Conservation (phyloP, 2,888 invertebrate genomes). For the Anoncus sp. region DNA sequence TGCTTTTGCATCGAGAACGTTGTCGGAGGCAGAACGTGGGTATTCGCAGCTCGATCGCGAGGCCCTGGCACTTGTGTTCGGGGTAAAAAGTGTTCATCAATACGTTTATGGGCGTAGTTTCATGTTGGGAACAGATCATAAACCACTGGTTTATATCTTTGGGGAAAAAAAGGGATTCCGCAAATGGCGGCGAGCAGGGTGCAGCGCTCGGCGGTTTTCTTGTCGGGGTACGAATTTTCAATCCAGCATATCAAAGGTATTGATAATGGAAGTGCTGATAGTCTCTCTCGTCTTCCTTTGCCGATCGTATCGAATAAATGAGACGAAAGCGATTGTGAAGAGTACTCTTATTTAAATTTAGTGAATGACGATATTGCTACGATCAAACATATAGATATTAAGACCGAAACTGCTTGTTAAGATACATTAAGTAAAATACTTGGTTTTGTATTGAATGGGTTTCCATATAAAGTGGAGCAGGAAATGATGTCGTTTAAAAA, state of each 20-base stretch:
- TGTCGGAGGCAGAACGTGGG: conserved; percentile 55
- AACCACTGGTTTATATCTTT: conserved; percentile 66
- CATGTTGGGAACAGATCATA: conserved; percentile 68
- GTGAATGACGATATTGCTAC: conserved; percentile 7
- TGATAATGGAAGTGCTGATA: conserved; percentile 65
- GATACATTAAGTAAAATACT: neutral
- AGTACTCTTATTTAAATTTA: conserved; percentile 10
- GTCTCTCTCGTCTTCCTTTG: conserved; percentile 39
- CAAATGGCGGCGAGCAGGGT: conserved; percentile 64
- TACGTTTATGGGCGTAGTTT: conserved; percentile 68
- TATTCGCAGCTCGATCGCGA: conserved; percentile 64
- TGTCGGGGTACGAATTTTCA: conserved; percentile 65
- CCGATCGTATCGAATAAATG: neutral
- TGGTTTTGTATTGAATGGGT: neutral
- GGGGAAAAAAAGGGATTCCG: conserved; percentile 60
- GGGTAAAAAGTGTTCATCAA: conserved; percentile 63
- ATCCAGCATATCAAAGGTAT: conserved; percentile 52
- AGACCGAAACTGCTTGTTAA: neutral
- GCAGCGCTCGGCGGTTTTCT: conserved; percentile 68
- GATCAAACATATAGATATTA: conserved; percentile 11
- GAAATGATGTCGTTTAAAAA: too few relatives aligned
- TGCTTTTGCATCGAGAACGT: conserved; percentile 61
- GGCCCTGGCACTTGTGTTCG: conserved; percentile 66
- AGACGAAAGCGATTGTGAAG: neutral
- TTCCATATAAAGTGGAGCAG: neutral